Evolutionary conservation across 2,113 vertebrate genomes (phyloP).

Genomic region (Osmerus eperlanus): DNA sequence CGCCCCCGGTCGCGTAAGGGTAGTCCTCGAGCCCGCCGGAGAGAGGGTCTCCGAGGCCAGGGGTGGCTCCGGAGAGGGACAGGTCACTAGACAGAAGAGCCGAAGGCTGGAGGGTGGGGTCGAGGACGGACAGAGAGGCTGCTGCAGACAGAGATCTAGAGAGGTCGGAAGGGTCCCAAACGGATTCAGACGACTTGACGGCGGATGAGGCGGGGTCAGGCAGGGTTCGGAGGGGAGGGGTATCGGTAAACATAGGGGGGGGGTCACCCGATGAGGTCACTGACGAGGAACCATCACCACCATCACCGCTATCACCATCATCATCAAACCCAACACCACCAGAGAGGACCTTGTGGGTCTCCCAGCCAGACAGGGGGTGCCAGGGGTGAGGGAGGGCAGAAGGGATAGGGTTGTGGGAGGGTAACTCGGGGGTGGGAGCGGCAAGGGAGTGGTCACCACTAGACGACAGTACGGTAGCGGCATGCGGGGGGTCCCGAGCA

Average conservation of each 20-base stretch:
- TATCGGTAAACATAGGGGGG: conserved; percentile 67
- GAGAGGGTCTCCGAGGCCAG: conserved; percentile 69
- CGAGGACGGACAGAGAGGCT: conserved; percentile 54
- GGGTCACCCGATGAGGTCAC: conserved; percentile 56
- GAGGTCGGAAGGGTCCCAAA: conserved; percentile 61
- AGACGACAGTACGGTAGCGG: conserved; percentile 75
- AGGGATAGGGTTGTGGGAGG: conserved; percentile 66
- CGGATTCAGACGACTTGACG: conserved; percentile 63
- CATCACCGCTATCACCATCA: conserved; percentile 36
- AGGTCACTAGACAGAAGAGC: conserved; percentile 71
- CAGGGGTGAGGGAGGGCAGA: conserved; percentile 69
- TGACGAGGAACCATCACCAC: conserved; percentile 69
- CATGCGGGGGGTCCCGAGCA: conserved; percentile 79
- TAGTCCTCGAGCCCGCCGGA: conserved; percentile 56
- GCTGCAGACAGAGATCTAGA: conserved; percentile 64
- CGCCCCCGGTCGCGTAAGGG: conserved; percentile 37
- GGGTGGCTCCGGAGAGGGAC: conserved; percentile 65
- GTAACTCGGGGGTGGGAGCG: conserved; percentile 50
- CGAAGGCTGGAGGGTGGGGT: conserved; percentile 74
- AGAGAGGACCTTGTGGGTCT: conserved; percentile 62
- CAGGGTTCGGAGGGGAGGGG: conserved; percentile 71
- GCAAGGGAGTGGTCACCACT: conserved; percentile 68
- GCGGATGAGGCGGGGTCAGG: conserved; percentile 63
- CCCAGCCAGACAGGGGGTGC: conserved; percentile 69
- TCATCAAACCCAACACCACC: conserved; percentile 53